Base-by-base conservation (phyloP, 2,113 vertebrate species). In the Seriola quinqueradiata region DNA sequence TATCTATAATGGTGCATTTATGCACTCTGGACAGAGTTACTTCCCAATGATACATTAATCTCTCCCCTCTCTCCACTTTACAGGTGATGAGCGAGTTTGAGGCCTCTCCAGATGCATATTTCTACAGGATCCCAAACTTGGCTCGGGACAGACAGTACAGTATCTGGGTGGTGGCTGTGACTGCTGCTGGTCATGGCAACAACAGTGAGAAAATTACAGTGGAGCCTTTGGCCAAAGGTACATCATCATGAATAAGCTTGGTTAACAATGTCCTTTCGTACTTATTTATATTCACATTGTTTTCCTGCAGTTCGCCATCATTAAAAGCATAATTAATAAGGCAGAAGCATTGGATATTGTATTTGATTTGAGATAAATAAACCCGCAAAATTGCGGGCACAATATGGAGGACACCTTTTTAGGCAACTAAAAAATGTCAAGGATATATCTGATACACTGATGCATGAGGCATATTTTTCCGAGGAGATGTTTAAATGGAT, bases 61-160 rank as follows among this genome's bases (percentile, higher is more conserved):
- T 23, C 46, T 81, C 28, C 66, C 14, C 0, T 81, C 19, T 50
- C 28, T 68, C 32, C 46, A 0, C 2, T 89, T 91, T 93, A 85
- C 95, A 99, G 98, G 97, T 99, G 87, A 99, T 97, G 97, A 99
- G 98, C 76, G 98, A 99, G 90, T 99, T 99, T 82, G 98, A 99
- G 93, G 98, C 98, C 46, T 97, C 98, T 79, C 98, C 98, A 4
- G 97, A 99, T 93, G 94, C 94, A 1, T 99, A 97, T 93, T 97
- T 97, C 94, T 99, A 99, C 94, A 95, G 97, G 91, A 97, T 99
- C 52, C 97, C 97, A 36, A 99, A 98, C 92, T 91, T 99, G 94
- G 97, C 96, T 87, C 96, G 97, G 73, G 98, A 98, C 84, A 96
- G 97, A 70, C 96, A 98, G 89, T 99, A 99, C 93, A 99, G 97